phyloP scores from a whole-genome alignment of 2,888 invertebrate species.

The Apotomis turbidana region DNA sequence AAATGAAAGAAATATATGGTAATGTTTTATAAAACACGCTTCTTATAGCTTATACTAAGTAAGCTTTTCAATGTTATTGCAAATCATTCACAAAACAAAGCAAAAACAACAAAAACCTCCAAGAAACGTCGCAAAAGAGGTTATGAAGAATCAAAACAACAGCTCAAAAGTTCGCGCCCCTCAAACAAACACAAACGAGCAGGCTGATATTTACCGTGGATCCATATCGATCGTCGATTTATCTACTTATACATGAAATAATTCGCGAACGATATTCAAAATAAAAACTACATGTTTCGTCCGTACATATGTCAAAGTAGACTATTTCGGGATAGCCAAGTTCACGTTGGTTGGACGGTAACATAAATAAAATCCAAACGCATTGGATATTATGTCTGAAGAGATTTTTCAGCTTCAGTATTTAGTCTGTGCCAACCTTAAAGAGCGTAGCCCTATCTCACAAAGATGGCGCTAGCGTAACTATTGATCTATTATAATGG shows the following conservation, averaged over 20 bases:
- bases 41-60: background rate
- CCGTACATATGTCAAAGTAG: constrained; percentile 80
- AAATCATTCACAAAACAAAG: constrained; percentile 30
- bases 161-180: constrained; percentile 50
- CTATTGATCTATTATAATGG: constrained; percentile 7
- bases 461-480: constrained; percentile 58
- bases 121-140: constrained; percentile 61
- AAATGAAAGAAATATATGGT: background rate
- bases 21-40: background rate
- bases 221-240: constrained; percentile 73
- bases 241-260: constrained; percentile 60
- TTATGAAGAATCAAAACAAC: constrained; percentile 75
- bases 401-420: constrained; percentile 50
- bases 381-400: constrained; percentile 44
- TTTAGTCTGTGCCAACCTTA: constrained; percentile 39
- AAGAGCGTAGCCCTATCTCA: background rate
- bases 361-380: constrained; percentile 62
- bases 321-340: constrained; percentile 80
- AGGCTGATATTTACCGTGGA: constrained; percentile 71
- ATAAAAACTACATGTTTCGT: constrained; percentile 81
- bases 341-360: constrained; percentile 72
- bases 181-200: constrained; percentile 52
- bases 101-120: constrained; percentile 47
- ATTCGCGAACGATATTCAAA: constrained; percentile 73
- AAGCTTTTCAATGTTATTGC: constrained; percentile 3